A percentile compares a stretch with the other conserved stretches of the same genome.
phyloP scores from a whole-genome alignment of 1,140 invertebrate species.

The Euschistus heros region DNA sequence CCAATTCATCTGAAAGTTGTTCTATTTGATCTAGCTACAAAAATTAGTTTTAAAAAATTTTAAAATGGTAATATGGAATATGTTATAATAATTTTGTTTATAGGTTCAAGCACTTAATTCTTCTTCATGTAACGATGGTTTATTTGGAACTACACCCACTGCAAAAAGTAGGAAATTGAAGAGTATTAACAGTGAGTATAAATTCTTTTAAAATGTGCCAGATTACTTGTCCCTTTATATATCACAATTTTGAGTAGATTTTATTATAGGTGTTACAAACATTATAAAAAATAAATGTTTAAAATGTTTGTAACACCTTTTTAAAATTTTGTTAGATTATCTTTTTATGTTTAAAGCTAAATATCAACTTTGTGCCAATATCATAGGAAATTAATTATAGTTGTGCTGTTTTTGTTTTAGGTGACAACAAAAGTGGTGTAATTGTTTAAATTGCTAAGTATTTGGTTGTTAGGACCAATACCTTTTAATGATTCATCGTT shows the following conservation, averaged over 20 bases:
- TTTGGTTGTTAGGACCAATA: too few species aligned
- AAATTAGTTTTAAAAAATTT: not conserved
- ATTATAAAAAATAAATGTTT: not conserved
- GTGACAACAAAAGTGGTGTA: slow-evolving; percentile 15
- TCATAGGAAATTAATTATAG: not conserved
- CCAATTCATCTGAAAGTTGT: not conserved
- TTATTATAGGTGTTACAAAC: not conserved
- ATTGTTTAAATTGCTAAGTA: not conserved
- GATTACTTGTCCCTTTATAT: not conserved
- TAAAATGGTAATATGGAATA: too few species aligned
- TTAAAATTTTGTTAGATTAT: not conserved
- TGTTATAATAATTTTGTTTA: not conserved
- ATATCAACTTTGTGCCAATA: not conserved
- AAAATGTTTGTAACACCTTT: not conserved
- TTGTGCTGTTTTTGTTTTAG: not conserved
- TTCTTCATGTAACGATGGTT: not conserved
- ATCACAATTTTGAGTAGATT: not conserved
- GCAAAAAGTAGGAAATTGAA: not conserved
- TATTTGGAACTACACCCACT: not conserved
- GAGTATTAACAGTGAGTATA: not conserved
- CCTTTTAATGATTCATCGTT: too few species aligned
- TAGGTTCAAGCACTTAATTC: not conserved
- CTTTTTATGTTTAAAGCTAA: not conserved
- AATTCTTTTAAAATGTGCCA: not conserved
- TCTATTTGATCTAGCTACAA: not conserved